A percentile compares a stretch with the other conserved stretches of the same genome.
Conservation (phyloP, 2,888 invertebrate species). For the Temnothorax unifasciatus region DNA sequence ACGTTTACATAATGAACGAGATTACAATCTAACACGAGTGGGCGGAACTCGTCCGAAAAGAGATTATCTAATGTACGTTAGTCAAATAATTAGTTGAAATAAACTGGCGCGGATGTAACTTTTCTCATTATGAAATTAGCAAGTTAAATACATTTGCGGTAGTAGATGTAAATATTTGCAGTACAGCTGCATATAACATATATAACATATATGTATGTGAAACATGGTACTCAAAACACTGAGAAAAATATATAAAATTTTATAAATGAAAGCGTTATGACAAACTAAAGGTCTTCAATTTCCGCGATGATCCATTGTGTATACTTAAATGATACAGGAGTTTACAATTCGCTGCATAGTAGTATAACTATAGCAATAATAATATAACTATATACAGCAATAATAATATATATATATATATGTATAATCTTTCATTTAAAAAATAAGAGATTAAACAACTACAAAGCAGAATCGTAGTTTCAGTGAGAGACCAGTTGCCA, state of each 20-base stretch:
- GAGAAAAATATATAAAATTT: not conserved
- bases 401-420: not conserved
- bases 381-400: not conserved
- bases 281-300: not conserved
- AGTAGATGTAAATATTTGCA: conserved; percentile 1
- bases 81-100: conserved; percentile 21
- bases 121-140: not conserved
- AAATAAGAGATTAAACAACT: not conserved
- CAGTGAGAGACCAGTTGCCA: not conserved
- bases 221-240: not conserved
- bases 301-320: not conserved
- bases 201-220: not conserved
- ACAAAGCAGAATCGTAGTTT: not conserved
- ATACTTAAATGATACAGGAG: not conserved
- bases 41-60: conserved; percentile 13
- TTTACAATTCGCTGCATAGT: not conserved
- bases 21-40: conserved; percentile 41
- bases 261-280: not conserved
- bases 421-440: not conserved
- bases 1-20: conserved; percentile 51
- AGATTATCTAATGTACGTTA: conserved; percentile 31
- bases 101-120: conserved; percentile 1
- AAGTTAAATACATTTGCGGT: not conserved
- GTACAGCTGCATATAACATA: not conserved
- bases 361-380: not conserved